phyloP scores from a whole-genome alignment of 2,113 vertebrate species.

The Sphyrna mokarran region DNA sequence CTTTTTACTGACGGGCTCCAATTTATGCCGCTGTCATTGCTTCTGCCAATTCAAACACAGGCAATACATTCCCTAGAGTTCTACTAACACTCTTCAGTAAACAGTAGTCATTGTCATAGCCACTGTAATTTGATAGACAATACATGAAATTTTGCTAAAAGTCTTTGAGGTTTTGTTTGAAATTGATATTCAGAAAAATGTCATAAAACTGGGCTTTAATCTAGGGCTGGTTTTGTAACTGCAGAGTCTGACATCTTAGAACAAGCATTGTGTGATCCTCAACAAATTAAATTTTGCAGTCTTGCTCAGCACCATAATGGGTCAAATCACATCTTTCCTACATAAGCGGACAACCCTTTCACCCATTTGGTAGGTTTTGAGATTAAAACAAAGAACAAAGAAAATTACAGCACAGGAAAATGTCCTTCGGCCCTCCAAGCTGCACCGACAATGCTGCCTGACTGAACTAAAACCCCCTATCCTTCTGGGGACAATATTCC shows the following conservation, averaged over 20 bases:
- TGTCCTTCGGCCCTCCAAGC: too few relatives aligned
- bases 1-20: background rate
- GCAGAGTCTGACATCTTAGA: background rate
- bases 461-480: too few relatives aligned
- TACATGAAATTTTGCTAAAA: background rate
- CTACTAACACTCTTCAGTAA: background rate
- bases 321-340: conserved; percentile 11
- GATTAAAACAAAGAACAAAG: background rate
- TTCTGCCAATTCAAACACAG: background rate
- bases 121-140: background rate
- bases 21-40: background rate
- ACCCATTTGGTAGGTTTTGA: background rate
- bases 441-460: too few relatives aligned
- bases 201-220: background rate
- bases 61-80: background rate
- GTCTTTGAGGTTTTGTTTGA: background rate
- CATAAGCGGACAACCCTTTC: background rate
- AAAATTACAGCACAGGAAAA: too few relatives aligned
- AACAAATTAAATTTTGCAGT: background rate
- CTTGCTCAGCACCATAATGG: background rate
- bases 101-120: background rate
- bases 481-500: too few relatives aligned
- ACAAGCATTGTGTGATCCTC: background rate
- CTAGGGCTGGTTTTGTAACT: background rate
- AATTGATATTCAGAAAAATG: conserved; percentile 4